Percentiles rank a stretch among this genome's conserved stretches.
Conservation (phyloP, 2,888 invertebrate genomes). For the Sipha maydis region DNA sequence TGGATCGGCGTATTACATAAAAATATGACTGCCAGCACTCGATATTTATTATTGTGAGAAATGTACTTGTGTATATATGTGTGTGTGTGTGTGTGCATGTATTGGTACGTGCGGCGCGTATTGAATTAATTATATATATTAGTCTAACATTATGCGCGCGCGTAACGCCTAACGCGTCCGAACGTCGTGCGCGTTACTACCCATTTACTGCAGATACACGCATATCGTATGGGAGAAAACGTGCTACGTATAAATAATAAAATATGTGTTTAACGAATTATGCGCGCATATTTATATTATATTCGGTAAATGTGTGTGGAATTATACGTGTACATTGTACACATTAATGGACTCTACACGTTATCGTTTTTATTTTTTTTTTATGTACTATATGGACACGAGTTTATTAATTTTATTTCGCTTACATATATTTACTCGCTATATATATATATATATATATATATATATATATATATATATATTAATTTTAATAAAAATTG, state of each 20-base stretch:
- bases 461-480: not conserved
- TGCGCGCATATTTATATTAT: not conserved
- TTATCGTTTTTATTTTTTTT: no score
- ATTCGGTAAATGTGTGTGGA: not conserved
- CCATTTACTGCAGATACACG: no score
- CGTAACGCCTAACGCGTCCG: not conserved
- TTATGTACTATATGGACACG: not conserved
- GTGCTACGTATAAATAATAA: not conserved
- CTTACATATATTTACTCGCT: not conserved
- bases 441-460: no score
- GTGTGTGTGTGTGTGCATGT: no score
- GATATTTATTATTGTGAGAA: not conserved
- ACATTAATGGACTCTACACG: no score
- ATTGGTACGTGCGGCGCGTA: not conserved
- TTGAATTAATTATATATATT: not conserved
- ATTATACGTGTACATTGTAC: not conserved
- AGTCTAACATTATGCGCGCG: not conserved
- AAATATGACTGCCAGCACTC: not conserved
- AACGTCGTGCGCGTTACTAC: not conserved
- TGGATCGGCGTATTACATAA: not conserved
- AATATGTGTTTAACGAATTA: not conserved
- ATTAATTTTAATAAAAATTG: not conserved
- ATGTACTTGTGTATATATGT: no score
- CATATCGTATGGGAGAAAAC: not conserved
- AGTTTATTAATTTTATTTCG: not conserved